Percentiles rank a stretch among this genome's conserved stretches.
Conservation (phyloP, 2,888 invertebrate genomes). For the Argyra leucocephala region DNA sequence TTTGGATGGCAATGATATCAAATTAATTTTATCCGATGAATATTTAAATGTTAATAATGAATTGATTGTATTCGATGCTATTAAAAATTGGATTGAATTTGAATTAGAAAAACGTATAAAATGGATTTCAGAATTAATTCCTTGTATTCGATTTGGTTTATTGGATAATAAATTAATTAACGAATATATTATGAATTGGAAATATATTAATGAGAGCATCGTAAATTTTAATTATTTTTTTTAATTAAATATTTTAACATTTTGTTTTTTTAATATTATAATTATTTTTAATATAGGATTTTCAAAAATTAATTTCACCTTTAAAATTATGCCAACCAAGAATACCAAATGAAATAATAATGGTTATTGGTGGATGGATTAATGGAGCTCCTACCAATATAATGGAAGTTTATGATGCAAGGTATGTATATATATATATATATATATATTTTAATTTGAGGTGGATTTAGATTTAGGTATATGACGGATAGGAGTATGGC, state of each 20-base stretch:
- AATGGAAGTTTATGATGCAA: constrained; percentile 66
- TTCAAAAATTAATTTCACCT: constrained; percentile 48
- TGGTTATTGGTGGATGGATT: constrained; percentile 78
- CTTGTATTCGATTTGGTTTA: constrained; percentile 58
- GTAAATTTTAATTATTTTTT: constrained; percentile 31
- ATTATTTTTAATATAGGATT: constrained; percentile 41
- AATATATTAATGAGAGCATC: constrained; percentile 46
- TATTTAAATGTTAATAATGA: constrained; percentile 63
- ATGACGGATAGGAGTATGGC: too few relatives aligned
- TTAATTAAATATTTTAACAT: neutral
- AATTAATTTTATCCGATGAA: constrained; percentile 57
- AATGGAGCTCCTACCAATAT: constrained; percentile 76
- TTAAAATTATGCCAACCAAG: constrained; percentile 59
- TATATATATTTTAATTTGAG: neutral
- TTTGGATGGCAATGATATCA: constrained; percentile 52
- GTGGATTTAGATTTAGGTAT: too few relatives aligned
- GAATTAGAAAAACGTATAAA: constrained; percentile 48
- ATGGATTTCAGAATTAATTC: constrained; percentile 51
- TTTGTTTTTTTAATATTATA: neutral
- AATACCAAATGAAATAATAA: constrained; percentile 66
- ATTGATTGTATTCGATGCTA: constrained; percentile 63
- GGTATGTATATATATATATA: constrained; percentile 42
- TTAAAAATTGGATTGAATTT: constrained; percentile 60
- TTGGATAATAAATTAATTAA: constrained; percentile 52
- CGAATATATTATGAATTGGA: constrained; percentile 48